Conservation (phyloP, 2,888 invertebrate genomes). For the Thymelicus sylvestris region DNA sequence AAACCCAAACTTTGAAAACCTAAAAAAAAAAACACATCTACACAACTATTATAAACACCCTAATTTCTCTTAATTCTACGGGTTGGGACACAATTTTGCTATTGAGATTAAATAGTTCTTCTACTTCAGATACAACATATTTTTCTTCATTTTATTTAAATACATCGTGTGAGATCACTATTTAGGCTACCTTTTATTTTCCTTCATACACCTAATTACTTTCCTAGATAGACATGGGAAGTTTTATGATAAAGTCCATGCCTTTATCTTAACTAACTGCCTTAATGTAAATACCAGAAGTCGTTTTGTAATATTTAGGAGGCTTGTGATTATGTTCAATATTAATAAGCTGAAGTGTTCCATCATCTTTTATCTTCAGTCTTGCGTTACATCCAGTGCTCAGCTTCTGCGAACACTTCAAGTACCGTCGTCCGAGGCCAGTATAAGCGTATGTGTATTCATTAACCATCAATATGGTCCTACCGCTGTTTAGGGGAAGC, state of each 20-base stretch:
- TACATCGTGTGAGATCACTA: no score
- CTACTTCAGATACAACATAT: no score
- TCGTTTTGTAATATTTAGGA: constrained; percentile 38
- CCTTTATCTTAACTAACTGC: neutral
- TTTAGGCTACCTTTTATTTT: no score
- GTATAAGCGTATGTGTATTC: constrained; percentile 45
- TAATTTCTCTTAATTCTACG: no score
- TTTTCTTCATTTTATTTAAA: no score
- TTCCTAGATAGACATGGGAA: neutral
- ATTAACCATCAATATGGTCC: constrained; percentile 39
- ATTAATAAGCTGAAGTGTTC: constrained; percentile 24
- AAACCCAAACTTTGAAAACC: no score
- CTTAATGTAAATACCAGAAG: constrained; percentile 38
- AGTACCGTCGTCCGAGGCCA: constrained; percentile 39
- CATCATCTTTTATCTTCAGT: constrained; percentile 42
- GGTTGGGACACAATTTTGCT: no score
- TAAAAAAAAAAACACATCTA: no score
- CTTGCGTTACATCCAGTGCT: constrained; percentile 44
- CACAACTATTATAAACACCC: no score
- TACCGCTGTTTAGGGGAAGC: constrained; percentile 32
- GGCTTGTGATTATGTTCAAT: constrained; percentile 44
- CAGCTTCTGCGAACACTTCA: constrained; percentile 47
- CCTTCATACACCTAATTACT: neutral
- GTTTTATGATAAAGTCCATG: neutral
- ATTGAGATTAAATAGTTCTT: no score